phyloP scores from a whole-genome alignment of 2,113 vertebrate genomes.

The Collichthys lucidus region DNA sequence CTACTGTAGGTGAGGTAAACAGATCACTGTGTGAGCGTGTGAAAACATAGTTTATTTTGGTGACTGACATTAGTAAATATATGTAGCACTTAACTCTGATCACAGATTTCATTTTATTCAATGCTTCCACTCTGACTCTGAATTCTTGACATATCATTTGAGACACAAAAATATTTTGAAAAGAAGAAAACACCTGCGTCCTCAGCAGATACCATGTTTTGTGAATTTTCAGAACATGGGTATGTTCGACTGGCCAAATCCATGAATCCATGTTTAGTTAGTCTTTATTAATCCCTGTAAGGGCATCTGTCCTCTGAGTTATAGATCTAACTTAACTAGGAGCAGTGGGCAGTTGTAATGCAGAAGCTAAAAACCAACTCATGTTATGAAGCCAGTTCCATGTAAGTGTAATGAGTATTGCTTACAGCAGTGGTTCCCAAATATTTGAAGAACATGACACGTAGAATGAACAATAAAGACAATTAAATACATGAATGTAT shows the following conservation, averaged over 20 bases:
- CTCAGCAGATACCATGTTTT: background rate
- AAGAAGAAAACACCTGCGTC: background rate
- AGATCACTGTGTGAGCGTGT: conserved; percentile 3
- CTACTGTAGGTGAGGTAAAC: conserved; percentile 21
- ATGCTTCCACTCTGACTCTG: background rate
- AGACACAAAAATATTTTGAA: background rate
- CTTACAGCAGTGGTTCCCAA: background rate
- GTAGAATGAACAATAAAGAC: background rate
- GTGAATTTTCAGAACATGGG: background rate
- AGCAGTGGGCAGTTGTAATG: background rate
- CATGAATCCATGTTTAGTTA: background rate
- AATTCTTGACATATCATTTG: background rate
- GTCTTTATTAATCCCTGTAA: conserved; percentile 7
- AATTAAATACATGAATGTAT: background rate
- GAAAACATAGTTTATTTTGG: background rate
- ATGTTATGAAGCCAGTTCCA: background rate
- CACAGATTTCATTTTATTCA: background rate
- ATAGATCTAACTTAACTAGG: background rate
- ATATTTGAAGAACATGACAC: background rate
- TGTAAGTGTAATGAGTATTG: no score
- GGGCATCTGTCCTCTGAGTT: conserved; percentile 1
- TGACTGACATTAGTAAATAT: conserved; percentile 22
- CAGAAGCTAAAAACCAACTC: background rate
- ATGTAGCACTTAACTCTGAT: conserved; percentile 1
- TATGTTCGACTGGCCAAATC: background rate